Conservation (phyloP, 2,888 invertebrate genomes). For the Malacosoma neustria region DNA sequence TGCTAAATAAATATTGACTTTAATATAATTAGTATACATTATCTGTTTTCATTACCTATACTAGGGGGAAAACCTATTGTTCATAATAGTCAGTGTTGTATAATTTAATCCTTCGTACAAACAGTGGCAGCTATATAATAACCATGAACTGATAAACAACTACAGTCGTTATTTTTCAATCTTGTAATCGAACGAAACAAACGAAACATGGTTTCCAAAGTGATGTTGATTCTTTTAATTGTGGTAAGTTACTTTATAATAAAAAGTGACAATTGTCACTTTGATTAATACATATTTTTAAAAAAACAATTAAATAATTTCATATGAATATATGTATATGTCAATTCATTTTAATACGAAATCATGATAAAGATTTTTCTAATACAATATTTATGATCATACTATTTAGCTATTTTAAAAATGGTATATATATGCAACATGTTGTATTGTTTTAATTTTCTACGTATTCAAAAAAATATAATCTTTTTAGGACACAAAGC, state of each 20-base stretch:
- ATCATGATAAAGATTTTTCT: background rate
- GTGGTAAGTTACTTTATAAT: constrained; percentile 39
- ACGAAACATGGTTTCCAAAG: constrained; percentile 47
- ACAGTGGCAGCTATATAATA: constrained; percentile 47
- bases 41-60: constrained; percentile 6
- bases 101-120: constrained; percentile 35
- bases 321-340: background rate
- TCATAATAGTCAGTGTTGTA: constrained; percentile 19
- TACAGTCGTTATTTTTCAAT: constrained; percentile 1
- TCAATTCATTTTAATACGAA: background rate
- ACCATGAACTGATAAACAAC: constrained; percentile 1
- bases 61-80: constrained; percentile 47
- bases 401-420: too few relatives aligned
- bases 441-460: too few relatives aligned
- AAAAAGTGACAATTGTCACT: background rate
- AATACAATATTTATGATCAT: background rate
- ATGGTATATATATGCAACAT: too few relatives aligned
- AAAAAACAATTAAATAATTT: too few relatives aligned
- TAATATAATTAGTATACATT: too few relatives aligned
- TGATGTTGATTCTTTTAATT: constrained; percentile 38
- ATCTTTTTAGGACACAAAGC: too few relatives aligned
- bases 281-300: too few relatives aligned
- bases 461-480: too few relatives aligned
- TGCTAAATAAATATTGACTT: too few relatives aligned
- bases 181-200: constrained; percentile 5